Percentiles rank a stretch among this genome's conserved stretches.
phyloP scores from a whole-genome alignment of 2,888 invertebrate genomes.

The Colletes collaris region DNA sequence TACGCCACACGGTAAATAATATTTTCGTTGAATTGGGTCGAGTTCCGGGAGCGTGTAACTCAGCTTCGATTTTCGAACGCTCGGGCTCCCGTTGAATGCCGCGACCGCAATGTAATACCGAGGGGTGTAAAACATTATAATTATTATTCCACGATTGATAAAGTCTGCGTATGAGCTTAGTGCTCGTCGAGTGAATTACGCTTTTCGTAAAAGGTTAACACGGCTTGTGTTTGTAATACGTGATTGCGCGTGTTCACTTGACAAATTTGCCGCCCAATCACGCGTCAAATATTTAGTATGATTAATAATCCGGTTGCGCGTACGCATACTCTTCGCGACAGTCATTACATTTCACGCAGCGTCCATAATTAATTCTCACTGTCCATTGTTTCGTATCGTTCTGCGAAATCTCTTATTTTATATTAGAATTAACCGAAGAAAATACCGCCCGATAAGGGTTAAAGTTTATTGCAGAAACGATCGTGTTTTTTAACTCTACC shows the following conservation, averaged over 20 bases:
- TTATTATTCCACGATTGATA: conserved; percentile 55
- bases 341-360: conserved; percentile 19
- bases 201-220: conserved; percentile 32
- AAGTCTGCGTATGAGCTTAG: conserved; percentile 42
- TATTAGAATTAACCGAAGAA: too few species aligned
- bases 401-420: too few species aligned
- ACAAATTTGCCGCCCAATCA: conserved; percentile 51
- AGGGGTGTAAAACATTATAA: conserved; percentile 57
- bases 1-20: conserved; percentile 14
- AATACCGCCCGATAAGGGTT: too few species aligned
- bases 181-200: conserved; percentile 28
- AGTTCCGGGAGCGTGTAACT: conserved; percentile 70
- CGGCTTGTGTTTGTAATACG: conserved; percentile 15
- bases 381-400: not conserved
- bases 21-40: conserved; percentile 30
- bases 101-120: conserved; percentile 47
- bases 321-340: not conserved
- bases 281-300: conserved; percentile 51
- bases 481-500: too few species aligned
- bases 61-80: conserved; percentile 36
- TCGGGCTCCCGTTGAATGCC: conserved; percentile 25
- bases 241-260: conserved; percentile 13
- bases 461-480: too few species aligned
- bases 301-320: conserved; percentile 40
- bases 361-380: not conserved